Percentiles rank a stretch among this genome's conserved stretches.
Conservation (phyloP, 2,888 invertebrate species). For the Drosophila neonasuta region DNA sequence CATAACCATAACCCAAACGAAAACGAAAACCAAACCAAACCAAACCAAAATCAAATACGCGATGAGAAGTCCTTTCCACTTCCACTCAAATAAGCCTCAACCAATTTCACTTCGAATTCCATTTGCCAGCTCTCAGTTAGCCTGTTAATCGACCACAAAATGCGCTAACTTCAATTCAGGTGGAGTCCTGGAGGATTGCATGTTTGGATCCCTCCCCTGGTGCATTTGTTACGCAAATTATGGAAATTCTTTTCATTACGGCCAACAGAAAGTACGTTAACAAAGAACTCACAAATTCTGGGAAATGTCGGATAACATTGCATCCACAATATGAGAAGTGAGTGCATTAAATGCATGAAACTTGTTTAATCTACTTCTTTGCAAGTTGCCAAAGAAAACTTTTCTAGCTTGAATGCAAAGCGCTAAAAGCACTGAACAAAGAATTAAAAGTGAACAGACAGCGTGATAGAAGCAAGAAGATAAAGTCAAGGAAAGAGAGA, state of each 20-base stretch:
- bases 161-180: constrained; percentile 17
- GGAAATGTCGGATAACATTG: constrained; percentile 3
- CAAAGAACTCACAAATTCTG: constrained; percentile 2
- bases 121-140: constrained; percentile 34
- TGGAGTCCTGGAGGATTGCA: constrained; percentile 7
- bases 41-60: constrained; percentile 37
- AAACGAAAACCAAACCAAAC: not conserved
- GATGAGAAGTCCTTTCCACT: constrained; percentile 22
- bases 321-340: not conserved
- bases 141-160: constrained; percentile 46
- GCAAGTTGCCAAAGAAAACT: constrained; percentile 11
- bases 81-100: constrained; percentile 32
- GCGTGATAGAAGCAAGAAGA: not conserved
- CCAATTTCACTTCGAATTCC: constrained; percentile 20
- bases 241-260: constrained; percentile 6
- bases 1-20: constrained; percentile 65
- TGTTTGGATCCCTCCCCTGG: constrained; percentile 3
- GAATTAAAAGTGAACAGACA: constrained; percentile 17
- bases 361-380: constrained; percentile 14
- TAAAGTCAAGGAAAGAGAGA: not conserved
- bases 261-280: not conserved
- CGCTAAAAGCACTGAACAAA: constrained; percentile 7
- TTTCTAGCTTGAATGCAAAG: constrained; percentile 14
- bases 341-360: constrained; percentile 18
- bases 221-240: not conserved